Evolutionary conservation across 35 echinoderm and acorn worm genomes (phyloP), one percentile per base, ranked within the genome.

Genomic region (Lytechinus pictus): DNA sequence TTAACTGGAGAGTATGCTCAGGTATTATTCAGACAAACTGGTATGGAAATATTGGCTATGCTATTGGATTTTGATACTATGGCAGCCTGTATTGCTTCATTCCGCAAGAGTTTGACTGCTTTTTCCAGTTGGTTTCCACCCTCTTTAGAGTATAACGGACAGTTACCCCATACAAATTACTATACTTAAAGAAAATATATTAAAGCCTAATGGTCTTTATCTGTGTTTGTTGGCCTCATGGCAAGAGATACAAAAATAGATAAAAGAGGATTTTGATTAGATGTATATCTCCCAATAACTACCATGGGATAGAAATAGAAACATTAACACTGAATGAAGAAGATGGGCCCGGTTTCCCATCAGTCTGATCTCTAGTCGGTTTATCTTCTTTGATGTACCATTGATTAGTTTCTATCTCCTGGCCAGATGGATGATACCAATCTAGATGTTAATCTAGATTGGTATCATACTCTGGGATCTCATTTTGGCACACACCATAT

Each of bases 241-340:
- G 66, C 66, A 79, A 79, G 66, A 79, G 14, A 79, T 79, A 79
- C 66, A 79, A 79, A 79, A 79, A 79, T 79, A 79, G 66, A 79
- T 79, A 79, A 79, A 79, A 19, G 12, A 79, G 19, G 66, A 24
- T 79, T 44, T 24, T n/a, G 66, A 79, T 79, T 24, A 79, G 66
- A 79, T 79, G 16, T 24, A 24, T 79, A 79, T 79, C 66, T 79
- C 66, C 14, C 21, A 0, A 44, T 79, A 24, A 79, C 33, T 79
- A 79, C 66, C 66, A 79, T 79, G 66, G 66, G 21, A 79, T 19
- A 79, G 21, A 79, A 3, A 79, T 79, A 79, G 19, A 79, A 79
- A 79, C 66, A 79, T 79, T 79, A 79, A 79, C 12, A 79, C 19
- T 27, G 66, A 79, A 79, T 79, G 66, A 79, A 79, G 66, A 79